A percentile compares a stretch with the other conserved stretches of the same genome.
Conservation (phyloP, 2,888 invertebrate genomes). For the Meloe dianella region DNA sequence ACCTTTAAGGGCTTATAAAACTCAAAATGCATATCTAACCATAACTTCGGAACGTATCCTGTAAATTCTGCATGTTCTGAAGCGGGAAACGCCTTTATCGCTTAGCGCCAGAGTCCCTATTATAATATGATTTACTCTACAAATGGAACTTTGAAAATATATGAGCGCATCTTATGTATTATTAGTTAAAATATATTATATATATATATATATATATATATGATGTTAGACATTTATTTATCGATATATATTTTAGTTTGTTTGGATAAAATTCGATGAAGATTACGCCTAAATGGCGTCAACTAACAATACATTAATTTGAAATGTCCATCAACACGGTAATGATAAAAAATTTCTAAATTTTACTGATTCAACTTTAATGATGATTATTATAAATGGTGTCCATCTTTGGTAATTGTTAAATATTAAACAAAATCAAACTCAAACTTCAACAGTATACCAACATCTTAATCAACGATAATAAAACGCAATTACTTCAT, state of each 20-base stretch:
- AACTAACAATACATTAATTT: background rate
- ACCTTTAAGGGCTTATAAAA: conserved; percentile 51
- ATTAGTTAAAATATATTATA: conserved; percentile 52
- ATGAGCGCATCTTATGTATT: conserved; percentile 52
- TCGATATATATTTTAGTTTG: background rate
- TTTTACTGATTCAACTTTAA: no score
- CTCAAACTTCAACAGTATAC: no score
- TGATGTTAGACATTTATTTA: conserved; percentile 30
- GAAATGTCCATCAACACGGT: no score
- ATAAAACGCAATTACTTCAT: no score
- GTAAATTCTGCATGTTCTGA: conserved; percentile 51
- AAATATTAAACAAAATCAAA: no score
- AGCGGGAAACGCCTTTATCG: conserved; percentile 53
- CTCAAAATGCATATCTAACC: conserved; percentile 54
- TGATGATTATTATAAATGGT: no score
- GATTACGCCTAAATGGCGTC: background rate
- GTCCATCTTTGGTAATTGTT: no score
- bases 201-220: no score
- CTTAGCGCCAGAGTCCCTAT: conserved; percentile 53
- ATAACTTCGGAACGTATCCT: conserved; percentile 48
- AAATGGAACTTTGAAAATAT: conserved; percentile 54
- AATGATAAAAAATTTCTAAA: no score
- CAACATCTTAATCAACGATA: no score
- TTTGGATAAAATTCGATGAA: background rate
- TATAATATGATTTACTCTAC: conserved; percentile 55